Evolutionary conservation across 2,113 vertebrate genomes (phyloP), one percentile per base, ranked within the genome.

Genomic region (Grammomys dolichurus): DNA sequence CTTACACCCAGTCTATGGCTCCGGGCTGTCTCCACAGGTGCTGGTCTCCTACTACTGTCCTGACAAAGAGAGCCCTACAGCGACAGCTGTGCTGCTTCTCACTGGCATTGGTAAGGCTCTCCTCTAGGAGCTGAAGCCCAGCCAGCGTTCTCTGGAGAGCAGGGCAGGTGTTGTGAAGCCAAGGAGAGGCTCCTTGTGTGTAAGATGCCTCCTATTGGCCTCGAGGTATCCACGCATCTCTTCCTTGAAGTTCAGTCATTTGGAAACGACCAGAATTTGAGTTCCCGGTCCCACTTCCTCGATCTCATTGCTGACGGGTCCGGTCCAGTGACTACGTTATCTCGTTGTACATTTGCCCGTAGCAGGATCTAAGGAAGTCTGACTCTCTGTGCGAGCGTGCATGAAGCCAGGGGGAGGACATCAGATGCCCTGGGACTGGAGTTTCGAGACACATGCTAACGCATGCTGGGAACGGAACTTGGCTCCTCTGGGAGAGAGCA

Each of bases 101-200:
- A 99, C 99, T 10, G 98, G 99, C 0, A 93, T 99, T 28, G 99
- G 99, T 99, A 98, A 98, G 99, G 97, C 46, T 28, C 0, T 31
- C n/a, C 1, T 2, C 6, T 7, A 24, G 63, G 63, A 69, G 81
- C 88, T 24, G 46, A 65, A 51, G 17, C 17, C 48, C 40, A 40
- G 36, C 60, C 73, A 33, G 51, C 24, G 14, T 13, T 2, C 7
- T 1, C 36, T 24, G 13, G 36, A 48, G 14, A 5, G 0, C 1
- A 0, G 1, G 73, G 36, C 2, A 20, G 90, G 26, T 3, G 19
- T 22, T 12, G 48, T 17, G 7, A 24, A 36, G 19, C 40, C 5
- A 4, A 48, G 7, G 12, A 70, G n/a, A 33, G 70, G 6, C 20
- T 67, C 28, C 22, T 31, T 12, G 0, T 19, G 1, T 9, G 22